phyloP scores from a whole-genome alignment of 2,797 vertebrate species.

The Poliocrania exsul region DNA sequence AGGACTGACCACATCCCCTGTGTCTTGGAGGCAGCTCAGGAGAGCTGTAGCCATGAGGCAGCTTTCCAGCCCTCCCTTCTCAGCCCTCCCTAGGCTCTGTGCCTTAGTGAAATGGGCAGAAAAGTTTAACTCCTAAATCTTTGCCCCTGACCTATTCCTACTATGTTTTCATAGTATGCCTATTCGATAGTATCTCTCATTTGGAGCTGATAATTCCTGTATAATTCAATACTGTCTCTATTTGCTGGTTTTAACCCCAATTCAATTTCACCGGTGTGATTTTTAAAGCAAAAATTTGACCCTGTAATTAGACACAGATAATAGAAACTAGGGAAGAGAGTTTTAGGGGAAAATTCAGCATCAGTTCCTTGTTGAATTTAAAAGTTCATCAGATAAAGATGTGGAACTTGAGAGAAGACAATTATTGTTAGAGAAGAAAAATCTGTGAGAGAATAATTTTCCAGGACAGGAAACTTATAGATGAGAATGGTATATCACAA shows the following conservation, averaged over 20 bases:
- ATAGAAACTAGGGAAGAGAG: neutral
- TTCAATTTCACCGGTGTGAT: neutral
- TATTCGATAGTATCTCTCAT: neutral
- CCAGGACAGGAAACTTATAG: neutral
- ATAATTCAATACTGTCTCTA: neutral
- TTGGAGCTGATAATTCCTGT: neutral
- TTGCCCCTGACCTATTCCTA: neutral
- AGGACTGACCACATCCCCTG: neutral
- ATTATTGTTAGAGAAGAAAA: neutral
- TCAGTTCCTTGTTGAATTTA: neutral
- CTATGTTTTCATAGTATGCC: neutral
- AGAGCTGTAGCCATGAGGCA: neutral
- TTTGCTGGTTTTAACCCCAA: neutral
- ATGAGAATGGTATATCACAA: neutral
- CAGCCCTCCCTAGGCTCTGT: neutral
- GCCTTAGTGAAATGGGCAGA: neutral
- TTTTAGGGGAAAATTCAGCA: neutral
- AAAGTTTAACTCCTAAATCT: neutral
- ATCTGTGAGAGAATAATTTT: fast-evolving
- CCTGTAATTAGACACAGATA: neutral
- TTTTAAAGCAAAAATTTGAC: neutral
- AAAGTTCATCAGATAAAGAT: neutral
- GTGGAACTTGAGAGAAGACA: neutral
- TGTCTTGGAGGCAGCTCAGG: neutral
- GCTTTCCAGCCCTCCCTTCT: neutral